Percentiles rank a stretch among this genome's conserved stretches.
phyloP scores from a whole-genome alignment of 1,140 invertebrate genomes.

The Aphelenchoides fujianensis region DNA sequence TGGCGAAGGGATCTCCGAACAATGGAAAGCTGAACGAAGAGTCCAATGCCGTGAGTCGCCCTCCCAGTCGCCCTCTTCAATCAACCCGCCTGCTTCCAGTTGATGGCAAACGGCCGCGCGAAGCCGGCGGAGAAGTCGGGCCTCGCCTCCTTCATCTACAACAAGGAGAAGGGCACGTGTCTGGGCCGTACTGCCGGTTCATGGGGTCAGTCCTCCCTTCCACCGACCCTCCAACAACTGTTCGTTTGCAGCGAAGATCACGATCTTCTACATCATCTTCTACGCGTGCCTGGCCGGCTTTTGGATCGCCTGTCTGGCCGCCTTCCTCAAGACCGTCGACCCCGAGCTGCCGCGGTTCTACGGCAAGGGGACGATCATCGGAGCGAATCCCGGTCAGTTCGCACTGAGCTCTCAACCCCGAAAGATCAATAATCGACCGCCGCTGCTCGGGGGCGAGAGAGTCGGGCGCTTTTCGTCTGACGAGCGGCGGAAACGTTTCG shows the following conservation, averaged over 20 bases:
- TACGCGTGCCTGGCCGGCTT: slow-evolving; percentile 55
- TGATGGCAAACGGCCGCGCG: slow-evolving; percentile 49
- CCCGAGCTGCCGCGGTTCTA: slow-evolving; percentile 57
- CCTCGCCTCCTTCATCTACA: slow-evolving; percentile 44
- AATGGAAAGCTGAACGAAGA: slow-evolving; percentile 45
- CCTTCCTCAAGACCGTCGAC: slow-evolving; percentile 60
- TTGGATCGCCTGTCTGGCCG: slow-evolving; percentile 56
- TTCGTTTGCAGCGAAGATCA: slow-evolving; percentile 54
- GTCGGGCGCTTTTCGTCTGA: slow-evolving; percentile 3
- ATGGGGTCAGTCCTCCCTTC: slow-evolving; percentile 47
- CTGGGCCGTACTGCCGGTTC: slow-evolving; percentile 60
- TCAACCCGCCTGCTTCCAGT: slow-evolving; percentile 33
- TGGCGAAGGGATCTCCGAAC: slow-evolving; percentile 34
- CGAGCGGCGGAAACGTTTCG: neutral
- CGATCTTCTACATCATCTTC: slow-evolving; percentile 60
- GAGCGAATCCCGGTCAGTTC: slow-evolving; percentile 56
- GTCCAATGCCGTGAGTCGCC: slow-evolving; percentile 32
- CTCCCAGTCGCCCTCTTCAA: neutral
- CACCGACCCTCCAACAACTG: neutral
- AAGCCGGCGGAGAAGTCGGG: slow-evolving; percentile 41
- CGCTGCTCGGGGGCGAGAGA: neutral
- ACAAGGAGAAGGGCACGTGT: slow-evolving; percentile 52
- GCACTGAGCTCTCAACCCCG: slow-evolving; percentile 17
- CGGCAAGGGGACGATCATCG: slow-evolving; percentile 62
- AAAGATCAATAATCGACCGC: slow-evolving; percentile 10